Base-by-base conservation (phyloP, 1,140 invertebrate genomes). In the Drosophila pruinosa region DNA sequence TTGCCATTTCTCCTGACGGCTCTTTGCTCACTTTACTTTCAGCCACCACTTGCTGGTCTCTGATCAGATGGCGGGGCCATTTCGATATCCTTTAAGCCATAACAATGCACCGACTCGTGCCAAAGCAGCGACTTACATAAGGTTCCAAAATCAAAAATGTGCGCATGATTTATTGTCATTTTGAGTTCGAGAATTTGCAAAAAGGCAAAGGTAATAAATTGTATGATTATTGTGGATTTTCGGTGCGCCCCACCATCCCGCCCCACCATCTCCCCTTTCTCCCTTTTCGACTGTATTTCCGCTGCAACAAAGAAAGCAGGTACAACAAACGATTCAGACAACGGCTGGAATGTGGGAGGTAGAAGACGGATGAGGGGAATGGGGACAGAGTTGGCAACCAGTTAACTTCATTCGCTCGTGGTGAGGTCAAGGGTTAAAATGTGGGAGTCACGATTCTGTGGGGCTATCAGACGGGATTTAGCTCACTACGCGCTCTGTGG, bases 351-450 rank as follows among this genome's bases (percentile, higher is more conserved):
- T 47, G 22, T 14, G 12, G 4, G 21, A 10, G 2, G 14, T 5
- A 3, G 22, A 4, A 6, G 34, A 8, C 2, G 15, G 5, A 14
- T 21, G 2, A 2, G 2, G 28, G n/a, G 50, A 15, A 15, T 15
- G 43, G 21, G 24, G 43, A 28, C 36, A 56, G 36, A 58, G 53
- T 31, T 47, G 43, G 69, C 54, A 71, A 65, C 52, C 56, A 71
- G 54, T 76, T 73, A 72, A 80, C 80, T 89, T 89, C 77, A 79
- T 78, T 86, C 86, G 78, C 86, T 89, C 86, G 78, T 86, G 78
- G 82, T 69, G 70, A 71, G 89, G 80, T 90, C 78, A 90, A 89
- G 83, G 89, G 89, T 90, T 85, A 90, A 90, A 86, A 90, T 90
- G 89, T 90, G 78, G 89, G 83, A 90, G 89, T 90, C 89, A 90